Evolutionary conservation across 2,113 vertebrate genomes (phyloP).

Genomic region (Peromyscus maniculatus): DNA sequence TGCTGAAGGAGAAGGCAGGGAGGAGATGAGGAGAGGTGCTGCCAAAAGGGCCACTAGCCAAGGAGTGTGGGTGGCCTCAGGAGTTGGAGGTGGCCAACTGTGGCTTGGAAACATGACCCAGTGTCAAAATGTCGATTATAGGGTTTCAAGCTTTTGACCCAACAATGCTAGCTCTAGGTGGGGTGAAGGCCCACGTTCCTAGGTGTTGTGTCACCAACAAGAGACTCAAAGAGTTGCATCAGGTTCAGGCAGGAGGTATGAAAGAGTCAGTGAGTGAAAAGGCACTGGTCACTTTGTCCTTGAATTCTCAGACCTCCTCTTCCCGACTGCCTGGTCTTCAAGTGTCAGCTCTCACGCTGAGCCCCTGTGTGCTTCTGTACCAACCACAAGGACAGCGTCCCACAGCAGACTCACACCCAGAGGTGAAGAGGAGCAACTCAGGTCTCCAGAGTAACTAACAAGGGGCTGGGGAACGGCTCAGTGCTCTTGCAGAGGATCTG

Average conservation of each 20-base stretch:
- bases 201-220: fast-evolving
- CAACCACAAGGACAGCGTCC: background rate
- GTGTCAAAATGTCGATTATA: background rate
- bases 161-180: too few species aligned
- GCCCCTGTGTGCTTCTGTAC: background rate
- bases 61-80: background rate
- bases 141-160: background rate
- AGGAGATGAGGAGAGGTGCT: fast-evolving
- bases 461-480: background rate
- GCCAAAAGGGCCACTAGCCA: fast-evolving
- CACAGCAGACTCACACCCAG: background rate
- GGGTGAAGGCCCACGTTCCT: background rate
- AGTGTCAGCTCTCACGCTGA: fast-evolving
- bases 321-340: background rate
- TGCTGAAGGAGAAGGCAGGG: background rate
- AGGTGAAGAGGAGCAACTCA: background rate
- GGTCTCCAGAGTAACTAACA: background rate
- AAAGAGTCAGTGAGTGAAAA: too few species aligned
- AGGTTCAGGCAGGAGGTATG: fast-evolving
- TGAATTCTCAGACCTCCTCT: background rate
- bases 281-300: fast-evolving
- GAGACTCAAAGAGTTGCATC: fast-evolving
- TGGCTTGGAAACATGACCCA: background rate
- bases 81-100: background rate
- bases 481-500: background rate